Base-by-base conservation (phyloP, 2,888 invertebrate genomes). In the Pantelozetes paolii region DNA sequence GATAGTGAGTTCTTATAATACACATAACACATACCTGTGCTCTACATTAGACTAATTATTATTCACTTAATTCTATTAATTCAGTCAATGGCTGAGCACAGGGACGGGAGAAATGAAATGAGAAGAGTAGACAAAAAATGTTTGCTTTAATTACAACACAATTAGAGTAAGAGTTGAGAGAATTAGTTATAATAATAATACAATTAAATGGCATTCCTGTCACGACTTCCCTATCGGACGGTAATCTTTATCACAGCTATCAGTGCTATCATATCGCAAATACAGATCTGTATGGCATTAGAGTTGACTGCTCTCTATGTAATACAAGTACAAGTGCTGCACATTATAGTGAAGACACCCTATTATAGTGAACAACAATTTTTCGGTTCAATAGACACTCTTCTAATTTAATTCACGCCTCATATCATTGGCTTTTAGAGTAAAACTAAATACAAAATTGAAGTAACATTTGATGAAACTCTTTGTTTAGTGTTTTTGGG, bases 341-440 rank as follows among this genome's bases (percentile, higher is more conserved):
- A n/a, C n/a, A n/a, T n/a, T n/a, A n/a, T n/a, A n/a, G n/a, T n/a
- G n/a, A n/a, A n/a, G n/a, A n/a, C n/a, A n/a, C n/a, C n/a, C n/a
- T n/a, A n/a, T 26, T 30, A 59, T 28, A 26, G 26, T 20, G 28
- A 15, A 59, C 6, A 36, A 64, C 64, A 64, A 64, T 64, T 64
- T 64, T 64, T 57, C n/a, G 64, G 32, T 36, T 64, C 18, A 64
- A 64, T 64, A 32, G 36, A 32, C 36, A 32, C 64, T 32, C 64
- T 64, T 32, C 64, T 64, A 64, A 64, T 64, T 64, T 64, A 64
- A 64, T 64, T 64, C 64, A 64, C 64, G 64, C n/a, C 64, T 64
- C 64, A 64, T 64, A 32, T 64, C 32, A 64, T 36, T 57, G 57
- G 30, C 64, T 32, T 36, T 32, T 36, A 26, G n/a, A 30, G 36